These are phyloP conservation scores for Trochalopteron elliotii DNA, from an alignment of 2,113 vertebrate genomes.

Conservation along the genomic window DNA sequence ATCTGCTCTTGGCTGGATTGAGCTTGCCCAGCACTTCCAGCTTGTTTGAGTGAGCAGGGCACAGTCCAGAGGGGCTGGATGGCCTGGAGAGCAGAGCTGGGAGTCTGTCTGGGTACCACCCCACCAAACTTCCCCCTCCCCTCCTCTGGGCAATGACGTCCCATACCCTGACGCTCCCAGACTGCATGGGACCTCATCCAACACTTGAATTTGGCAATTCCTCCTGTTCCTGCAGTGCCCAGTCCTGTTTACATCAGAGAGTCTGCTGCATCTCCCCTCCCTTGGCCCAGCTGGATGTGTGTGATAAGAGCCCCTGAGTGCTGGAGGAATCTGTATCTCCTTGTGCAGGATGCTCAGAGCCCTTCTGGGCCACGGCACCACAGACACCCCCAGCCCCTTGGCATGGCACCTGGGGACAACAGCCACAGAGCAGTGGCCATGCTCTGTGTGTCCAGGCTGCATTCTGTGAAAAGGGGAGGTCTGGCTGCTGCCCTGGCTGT, in stretches of 20 bases:
- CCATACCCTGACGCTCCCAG: not conserved
- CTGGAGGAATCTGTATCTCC: not conserved
- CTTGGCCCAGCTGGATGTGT: not conserved
- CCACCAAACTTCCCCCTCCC: not conserved
- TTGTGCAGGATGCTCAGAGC: not conserved
- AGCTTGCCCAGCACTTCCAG: not conserved
- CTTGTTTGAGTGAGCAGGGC: not conserved
- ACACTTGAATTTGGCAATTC: not conserved
- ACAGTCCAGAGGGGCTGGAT: not conserved
- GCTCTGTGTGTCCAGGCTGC: not conserved
- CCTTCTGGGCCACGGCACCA: fast-evolving
- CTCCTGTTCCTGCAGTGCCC: not conserved
- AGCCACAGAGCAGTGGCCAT: not conserved
- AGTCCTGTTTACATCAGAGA: not conserved
- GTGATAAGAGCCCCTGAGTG: not conserved
- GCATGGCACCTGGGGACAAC: not conserved
- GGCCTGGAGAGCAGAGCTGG: not conserved
- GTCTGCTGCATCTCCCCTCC: not conserved
- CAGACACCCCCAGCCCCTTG: not conserved
- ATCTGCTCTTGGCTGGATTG: not conserved
- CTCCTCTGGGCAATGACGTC: not conserved
- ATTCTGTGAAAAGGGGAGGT: not conserved
- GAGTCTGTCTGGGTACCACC: not conserved
- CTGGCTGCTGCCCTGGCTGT: not conserved
- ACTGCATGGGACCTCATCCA: fast-evolving